Conservation (phyloP, 2,113 vertebrate species). For the Pao palembangensis region DNA sequence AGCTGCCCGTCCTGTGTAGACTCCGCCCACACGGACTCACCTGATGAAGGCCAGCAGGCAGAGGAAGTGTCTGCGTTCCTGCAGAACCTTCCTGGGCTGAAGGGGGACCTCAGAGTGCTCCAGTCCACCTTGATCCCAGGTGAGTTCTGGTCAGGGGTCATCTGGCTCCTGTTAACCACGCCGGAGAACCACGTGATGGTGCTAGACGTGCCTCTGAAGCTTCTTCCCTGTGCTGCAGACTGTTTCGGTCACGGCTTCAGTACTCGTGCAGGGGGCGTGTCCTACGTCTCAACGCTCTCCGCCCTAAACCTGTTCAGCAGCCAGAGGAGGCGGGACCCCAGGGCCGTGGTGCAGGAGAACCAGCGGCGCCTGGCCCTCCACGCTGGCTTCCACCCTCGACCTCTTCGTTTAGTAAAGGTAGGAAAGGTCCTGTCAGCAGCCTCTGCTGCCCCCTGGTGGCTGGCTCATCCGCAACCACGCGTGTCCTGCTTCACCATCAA, state of each 20-base stretch:
- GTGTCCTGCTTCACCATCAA: background rate
- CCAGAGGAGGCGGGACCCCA: constrained; percentile 81
- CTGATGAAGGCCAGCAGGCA: background rate
- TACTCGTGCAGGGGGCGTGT: constrained; percentile 85
- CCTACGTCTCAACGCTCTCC: constrained; percentile 82
- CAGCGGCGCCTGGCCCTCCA: constrained; percentile 76
- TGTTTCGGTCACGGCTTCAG: constrained; percentile 92
- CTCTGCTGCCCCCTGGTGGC: background rate
- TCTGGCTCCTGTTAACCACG: background rate
- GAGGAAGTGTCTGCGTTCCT: constrained; percentile 75
- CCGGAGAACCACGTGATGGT: no score
- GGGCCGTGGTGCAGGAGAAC: constrained; percentile 83
- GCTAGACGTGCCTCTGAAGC: background rate
- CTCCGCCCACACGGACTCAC: constrained; percentile 19
- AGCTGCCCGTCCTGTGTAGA: constrained; percentile 30
- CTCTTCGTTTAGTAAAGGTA: constrained; percentile 84
- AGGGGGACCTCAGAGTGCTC: constrained; percentile 77
- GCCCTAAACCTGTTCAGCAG: constrained; percentile 92
- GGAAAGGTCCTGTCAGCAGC: background rate
- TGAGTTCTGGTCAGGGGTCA: constrained; percentile 33
- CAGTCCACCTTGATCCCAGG: constrained; percentile 85
- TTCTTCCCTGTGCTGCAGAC: constrained; percentile 33
- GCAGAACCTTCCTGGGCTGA: constrained; percentile 77
- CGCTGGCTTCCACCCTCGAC: constrained; percentile 81
- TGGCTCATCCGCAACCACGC: no score